These are phyloP conservation scores for Apostichopus leukothele DNA, from an alignment of 53 echinoderm and acorn worm genomes.

Conservation along the genomic window DNA sequence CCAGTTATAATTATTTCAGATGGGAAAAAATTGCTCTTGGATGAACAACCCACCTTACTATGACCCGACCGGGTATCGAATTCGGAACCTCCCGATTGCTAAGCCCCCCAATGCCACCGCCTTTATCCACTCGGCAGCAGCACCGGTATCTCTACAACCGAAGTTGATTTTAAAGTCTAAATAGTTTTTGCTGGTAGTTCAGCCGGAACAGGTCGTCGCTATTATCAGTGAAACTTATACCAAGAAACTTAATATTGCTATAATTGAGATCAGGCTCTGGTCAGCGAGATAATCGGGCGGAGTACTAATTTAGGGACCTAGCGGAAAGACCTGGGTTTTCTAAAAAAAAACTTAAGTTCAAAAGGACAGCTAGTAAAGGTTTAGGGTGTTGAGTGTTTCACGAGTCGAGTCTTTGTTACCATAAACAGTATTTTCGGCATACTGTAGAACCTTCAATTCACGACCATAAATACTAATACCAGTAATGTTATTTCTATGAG, in stretches of 20 bases:
- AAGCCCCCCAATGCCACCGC: too few relatives aligned
- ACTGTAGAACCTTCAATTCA: neutral
- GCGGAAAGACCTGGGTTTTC: constrained; percentile 1
- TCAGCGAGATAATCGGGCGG: neutral
- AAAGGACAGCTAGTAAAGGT: neutral
- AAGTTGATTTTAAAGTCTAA: neutral
- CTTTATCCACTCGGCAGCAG: too few relatives aligned
- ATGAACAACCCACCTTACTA: too few relatives aligned
- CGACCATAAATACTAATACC: neutral
- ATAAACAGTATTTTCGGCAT: constrained; percentile 28
- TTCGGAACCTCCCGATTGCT: too few relatives aligned
- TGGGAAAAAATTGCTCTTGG: neutral
- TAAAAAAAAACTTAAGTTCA: neutral
- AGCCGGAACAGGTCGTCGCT: neutral
- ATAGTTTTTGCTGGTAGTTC: neutral
- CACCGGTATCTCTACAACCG: neutral
- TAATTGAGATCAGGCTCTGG: neutral
- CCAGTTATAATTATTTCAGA: neutral
- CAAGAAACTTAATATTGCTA: neutral
- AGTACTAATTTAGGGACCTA: neutral
- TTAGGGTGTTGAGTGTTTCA: neutral
- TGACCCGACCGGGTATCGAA: too few relatives aligned
- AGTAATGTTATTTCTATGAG: too few relatives aligned
- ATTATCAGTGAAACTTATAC: neutral
- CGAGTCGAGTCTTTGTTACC: neutral